A percentile compares a stretch with the other conserved stretches of the same genome.
These are phyloP conservation scores for Falcaria lacertinaria DNA, from an alignment of 2,888 invertebrate species.

Conservation along the genomic window DNA sequence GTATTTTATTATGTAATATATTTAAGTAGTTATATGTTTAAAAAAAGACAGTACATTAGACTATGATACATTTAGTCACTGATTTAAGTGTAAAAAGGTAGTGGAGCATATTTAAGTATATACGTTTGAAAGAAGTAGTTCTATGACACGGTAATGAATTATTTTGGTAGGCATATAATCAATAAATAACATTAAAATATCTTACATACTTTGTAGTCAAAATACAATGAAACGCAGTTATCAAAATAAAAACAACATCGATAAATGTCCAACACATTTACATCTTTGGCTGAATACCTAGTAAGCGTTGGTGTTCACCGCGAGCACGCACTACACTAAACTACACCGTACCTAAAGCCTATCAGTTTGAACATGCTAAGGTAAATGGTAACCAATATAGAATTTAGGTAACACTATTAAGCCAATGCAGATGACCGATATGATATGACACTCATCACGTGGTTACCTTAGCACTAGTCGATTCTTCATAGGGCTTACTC, in stretches of 20 bases:
- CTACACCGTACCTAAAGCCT: slow-evolving; percentile 14
- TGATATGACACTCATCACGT: background rate
- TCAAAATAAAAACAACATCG: slow-evolving; percentile 27
- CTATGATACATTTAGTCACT: no score
- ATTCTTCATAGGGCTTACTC: no score
- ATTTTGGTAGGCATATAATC: slow-evolving; percentile 5
- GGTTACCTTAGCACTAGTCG: background rate
- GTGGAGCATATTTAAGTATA: no score
- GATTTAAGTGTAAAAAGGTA: no score
- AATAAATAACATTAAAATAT: background rate
- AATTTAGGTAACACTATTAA: slow-evolving; percentile 18
- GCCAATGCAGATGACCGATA: slow-evolving; percentile 15
- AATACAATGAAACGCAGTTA: slow-evolving; percentile 27
- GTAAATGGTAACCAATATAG: slow-evolving; percentile 33
- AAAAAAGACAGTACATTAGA: no score
- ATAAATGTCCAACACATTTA: slow-evolving; percentile 70
- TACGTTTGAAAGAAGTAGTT: no score
- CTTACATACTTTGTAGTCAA: background rate
- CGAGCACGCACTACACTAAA: slow-evolving; percentile 17
- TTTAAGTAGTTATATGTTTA: no score
- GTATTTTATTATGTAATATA: no score
- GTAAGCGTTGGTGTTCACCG: slow-evolving; percentile 53
- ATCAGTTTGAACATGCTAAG: slow-evolving; percentile 29
- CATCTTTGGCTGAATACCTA: slow-evolving; percentile 77
- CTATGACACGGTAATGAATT: slow-evolving; percentile 11